These are phyloP conservation scores for Fistularia commersonii DNA, from an alignment of 2,797 vertebrate species.

Conservation along the genomic window DNA sequence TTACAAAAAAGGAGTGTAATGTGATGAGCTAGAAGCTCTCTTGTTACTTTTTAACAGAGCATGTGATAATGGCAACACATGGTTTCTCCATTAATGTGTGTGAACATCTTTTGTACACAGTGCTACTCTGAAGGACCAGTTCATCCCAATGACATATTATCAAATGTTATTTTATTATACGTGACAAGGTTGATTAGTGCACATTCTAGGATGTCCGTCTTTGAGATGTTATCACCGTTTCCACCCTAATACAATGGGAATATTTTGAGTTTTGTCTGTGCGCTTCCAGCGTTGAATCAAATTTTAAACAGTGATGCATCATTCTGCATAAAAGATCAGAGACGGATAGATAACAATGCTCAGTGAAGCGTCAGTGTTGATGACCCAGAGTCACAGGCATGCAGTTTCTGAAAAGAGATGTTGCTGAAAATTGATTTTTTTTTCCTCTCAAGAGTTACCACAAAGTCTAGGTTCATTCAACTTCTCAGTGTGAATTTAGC, in stretches of 20 bases:
- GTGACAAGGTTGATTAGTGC: too few relatives aligned
- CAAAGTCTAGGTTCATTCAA: too few relatives aligned
- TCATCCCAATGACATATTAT: neutral
- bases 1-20: conserved; percentile 33
- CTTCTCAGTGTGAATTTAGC: too few relatives aligned
- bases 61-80: conserved; percentile 15
- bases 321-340: neutral
- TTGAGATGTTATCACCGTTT: conserved; percentile 3
- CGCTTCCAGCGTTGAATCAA: too few relatives aligned
- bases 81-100: conserved; percentile 11
- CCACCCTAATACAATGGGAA: conserved; percentile 1
- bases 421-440: neutral
- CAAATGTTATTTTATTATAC: too few relatives aligned
- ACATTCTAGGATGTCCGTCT: neutral
- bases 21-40: conserved; percentile 18
- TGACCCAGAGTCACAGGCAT: neutral
- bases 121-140: neutral
- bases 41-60: conserved; percentile 32
- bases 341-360: neutral
- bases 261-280: conserved; percentile 1
- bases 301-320: neutral
- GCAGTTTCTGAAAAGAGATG: neutral
- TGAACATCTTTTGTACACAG: conserved; percentile 13
- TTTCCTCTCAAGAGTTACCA: too few relatives aligned
- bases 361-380: too few relatives aligned